Conservation (phyloP, 2,888 invertebrate genomes). For the Fragum fragum region DNA sequence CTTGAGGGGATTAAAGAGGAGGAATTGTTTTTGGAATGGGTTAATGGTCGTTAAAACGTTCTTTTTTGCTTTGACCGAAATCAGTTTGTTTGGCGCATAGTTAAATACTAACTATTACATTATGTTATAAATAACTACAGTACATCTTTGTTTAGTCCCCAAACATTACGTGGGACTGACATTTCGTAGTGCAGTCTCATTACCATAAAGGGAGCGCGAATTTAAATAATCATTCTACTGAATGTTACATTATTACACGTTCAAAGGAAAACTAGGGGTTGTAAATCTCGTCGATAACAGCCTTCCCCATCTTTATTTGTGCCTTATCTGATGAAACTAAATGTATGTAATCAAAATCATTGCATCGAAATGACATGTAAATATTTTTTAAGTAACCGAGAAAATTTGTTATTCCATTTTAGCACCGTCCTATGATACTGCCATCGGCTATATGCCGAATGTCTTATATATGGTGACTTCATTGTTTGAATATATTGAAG, state of each 20-base stretch:
- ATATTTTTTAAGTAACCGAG: constrained; percentile 41
- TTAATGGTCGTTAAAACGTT: too few relatives aligned
- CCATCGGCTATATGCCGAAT: background rate
- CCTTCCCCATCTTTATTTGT: constrained; percentile 56
- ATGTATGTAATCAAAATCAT: constrained; percentile 66
- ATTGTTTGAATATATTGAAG: too few relatives aligned
- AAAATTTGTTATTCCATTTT: background rate
- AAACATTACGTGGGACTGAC: constrained; percentile 28
- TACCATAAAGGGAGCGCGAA: constrained; percentile 58
- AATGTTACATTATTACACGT: constrained; percentile 65
- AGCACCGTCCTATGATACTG: background rate
- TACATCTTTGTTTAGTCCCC: constrained; percentile 4
- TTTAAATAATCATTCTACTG: constrained; percentile 64
- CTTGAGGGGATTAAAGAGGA: too few relatives aligned
- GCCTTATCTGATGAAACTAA: constrained; percentile 65
- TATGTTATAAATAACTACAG: background rate
- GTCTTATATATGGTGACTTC: too few relatives aligned
- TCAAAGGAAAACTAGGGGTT: constrained; percentile 60
- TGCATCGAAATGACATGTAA: constrained; percentile 64
- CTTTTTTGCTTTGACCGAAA: too few relatives aligned
- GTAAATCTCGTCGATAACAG: constrained; percentile 64
- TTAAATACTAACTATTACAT: too few relatives aligned
- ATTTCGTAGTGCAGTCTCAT: constrained; percentile 30
- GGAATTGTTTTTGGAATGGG: too few relatives aligned
- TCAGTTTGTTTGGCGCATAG: too few relatives aligned